Conservation (phyloP, 2,113 vertebrate genomes). For the Loxodonta africana region DNA sequence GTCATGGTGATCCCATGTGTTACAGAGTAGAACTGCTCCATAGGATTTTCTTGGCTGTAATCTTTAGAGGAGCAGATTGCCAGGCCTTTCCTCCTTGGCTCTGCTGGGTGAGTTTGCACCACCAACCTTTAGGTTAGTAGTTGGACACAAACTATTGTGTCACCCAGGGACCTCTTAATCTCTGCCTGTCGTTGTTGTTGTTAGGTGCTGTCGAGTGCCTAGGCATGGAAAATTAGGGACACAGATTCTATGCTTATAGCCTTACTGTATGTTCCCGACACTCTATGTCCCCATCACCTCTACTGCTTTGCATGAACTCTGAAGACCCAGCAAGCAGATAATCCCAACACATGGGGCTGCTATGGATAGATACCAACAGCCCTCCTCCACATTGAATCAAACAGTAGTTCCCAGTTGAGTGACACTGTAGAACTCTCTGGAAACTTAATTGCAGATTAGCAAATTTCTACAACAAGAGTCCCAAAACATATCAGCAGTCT, state of each 20-base stretch:
- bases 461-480: not conserved
- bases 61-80: not conserved
- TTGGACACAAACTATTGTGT: not conserved
- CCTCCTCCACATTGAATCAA: not conserved
- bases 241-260: not conserved
- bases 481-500: not conserved
- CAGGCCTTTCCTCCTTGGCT: not conserved
- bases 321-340: not conserved
- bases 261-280: not conserved
- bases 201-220: too few relatives aligned
- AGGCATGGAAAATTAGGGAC: not conserved
- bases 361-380: not conserved
- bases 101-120: not conserved
- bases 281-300: not conserved
- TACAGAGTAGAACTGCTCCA: not conserved
- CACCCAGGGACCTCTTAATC: not conserved
- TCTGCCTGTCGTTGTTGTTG: not conserved
- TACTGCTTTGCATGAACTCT: not conserved
- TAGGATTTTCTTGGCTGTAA: not conserved
- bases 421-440: not conserved
- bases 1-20: not conserved
- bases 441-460: slow-evolving; percentile 6
- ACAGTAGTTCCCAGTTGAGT: not conserved
- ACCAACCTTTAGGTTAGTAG: not conserved
- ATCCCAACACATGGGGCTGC: not conserved